A percentile compares a stretch with the other conserved stretches of the same genome.
These are phyloP conservation scores for Bostrychus sinensis DNA, from an alignment of 2,113 vertebrate species.

Conservation along the genomic window DNA sequence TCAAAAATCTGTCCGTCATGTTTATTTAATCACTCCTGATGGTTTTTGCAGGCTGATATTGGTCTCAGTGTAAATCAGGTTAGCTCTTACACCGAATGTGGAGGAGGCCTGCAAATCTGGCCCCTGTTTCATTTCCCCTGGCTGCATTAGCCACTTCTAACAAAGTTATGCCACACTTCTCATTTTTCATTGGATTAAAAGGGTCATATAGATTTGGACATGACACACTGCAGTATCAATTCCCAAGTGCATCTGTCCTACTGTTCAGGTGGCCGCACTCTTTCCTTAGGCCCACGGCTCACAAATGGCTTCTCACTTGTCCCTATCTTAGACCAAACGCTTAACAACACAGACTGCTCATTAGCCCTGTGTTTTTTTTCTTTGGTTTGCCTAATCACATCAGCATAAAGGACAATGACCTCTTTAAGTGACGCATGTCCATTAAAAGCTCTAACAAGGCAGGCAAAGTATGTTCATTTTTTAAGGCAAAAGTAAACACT, in stretches of 20 bases:
- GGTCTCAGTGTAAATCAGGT: slow-evolving; percentile 71
- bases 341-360: slow-evolving; percentile 32
- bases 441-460: slow-evolving; percentile 37
- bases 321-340: slow-evolving; percentile 12
- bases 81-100: slow-evolving; percentile 66
- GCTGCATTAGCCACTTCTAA: slow-evolving; percentile 74
- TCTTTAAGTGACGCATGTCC: slow-evolving; percentile 39
- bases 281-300: neutral
- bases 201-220: slow-evolving; percentile 69
- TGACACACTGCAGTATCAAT: slow-evolving; percentile 64
- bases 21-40: slow-evolving; percentile 71
- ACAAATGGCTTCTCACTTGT: slow-evolving; percentile 16
- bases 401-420: slow-evolving; percentile 36
- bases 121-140: slow-evolving; percentile 69
- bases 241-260: slow-evolving; percentile 55
- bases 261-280: slow-evolving; percentile 5
- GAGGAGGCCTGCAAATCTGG: slow-evolving; percentile 65
- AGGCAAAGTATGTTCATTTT: slow-evolving; percentile 10
- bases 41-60: slow-evolving; percentile 68
- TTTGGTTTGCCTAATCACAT: slow-evolving; percentile 46
- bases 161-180: slow-evolving; percentile 74
- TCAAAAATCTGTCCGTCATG: slow-evolving; percentile 63
- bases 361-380: slow-evolving; percentile 50
- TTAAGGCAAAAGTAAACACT: slow-evolving; percentile 4
- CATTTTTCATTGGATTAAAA: slow-evolving; percentile 80